Evolutionary conservation across 2,113 vertebrate species (phyloP).

Genomic region (Ivindomyrus marchei): DNA sequence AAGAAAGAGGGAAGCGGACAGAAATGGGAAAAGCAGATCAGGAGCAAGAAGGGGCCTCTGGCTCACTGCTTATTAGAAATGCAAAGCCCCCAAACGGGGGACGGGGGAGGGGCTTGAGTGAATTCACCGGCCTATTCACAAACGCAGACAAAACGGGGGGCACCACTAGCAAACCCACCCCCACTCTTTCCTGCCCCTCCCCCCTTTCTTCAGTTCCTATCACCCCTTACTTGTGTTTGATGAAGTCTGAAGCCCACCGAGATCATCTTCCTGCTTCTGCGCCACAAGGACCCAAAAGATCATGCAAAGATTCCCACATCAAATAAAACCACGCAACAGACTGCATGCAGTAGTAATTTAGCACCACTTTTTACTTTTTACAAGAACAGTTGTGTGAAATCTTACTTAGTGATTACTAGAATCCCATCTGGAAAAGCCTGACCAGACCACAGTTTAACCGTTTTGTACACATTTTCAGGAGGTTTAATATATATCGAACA

Average conservation of each 20-base stretch:
- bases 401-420: neutral
- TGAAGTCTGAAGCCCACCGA: conserved; percentile 61
- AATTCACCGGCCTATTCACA: conserved; percentile 37
- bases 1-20: neutral
- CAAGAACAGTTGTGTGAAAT: too few relatives aligned
- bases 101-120: conserved; percentile 41
- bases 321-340: conserved; percentile 14
- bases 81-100: conserved; percentile 60
- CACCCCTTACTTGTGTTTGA: conserved; percentile 59
- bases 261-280: conserved; percentile 51
- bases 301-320: conserved; percentile 45
- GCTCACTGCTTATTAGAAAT: conserved; percentile 60
- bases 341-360: neutral
- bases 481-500: neutral
- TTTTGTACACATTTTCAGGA: neutral
- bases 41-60: conserved; percentile 40
- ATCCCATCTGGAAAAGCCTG: neutral
- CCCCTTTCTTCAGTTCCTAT: conserved; percentile 48
- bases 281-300: conserved; percentile 43
- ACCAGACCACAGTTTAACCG: neutral
- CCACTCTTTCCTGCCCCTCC: conserved; percentile 22
- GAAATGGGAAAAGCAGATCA: conserved; percentile 32
- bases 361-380: neutral
- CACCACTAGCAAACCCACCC: conserved; percentile 43
- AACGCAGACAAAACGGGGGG: conserved; percentile 47